Base-by-base conservation (phyloP, 2,797 vertebrate species). In the Iguana delicatissima region DNA sequence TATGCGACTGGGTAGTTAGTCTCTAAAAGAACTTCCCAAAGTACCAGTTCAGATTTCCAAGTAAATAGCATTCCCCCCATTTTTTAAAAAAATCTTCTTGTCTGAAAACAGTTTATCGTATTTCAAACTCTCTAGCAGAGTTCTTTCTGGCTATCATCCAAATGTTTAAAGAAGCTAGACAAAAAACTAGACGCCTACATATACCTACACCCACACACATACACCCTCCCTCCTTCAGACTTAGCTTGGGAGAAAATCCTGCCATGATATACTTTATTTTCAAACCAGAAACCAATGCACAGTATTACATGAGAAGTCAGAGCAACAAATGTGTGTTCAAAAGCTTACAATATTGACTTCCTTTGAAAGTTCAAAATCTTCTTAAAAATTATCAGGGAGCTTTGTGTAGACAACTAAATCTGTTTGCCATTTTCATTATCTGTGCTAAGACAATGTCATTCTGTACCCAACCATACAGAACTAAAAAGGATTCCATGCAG, bases 361-460 rank as follows among this genome's bases (percentile, higher is more conserved):
- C 62, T 42, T 82, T 42, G 20, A 18, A 83, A 74, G 24, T 46
- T 67, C 3, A 55, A 81, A 83, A 87, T 80, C 86, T 67, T 42
- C 59, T 69, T 87, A 67, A 89, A 83, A 89, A 82, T 57, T 57
- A 89, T n/a, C 0, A 4, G 52, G 35, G 32, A 46, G 35, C n/a
- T 73, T 52, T 89, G 52, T 74, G 67, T 57, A 57, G 88, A 74
- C 80, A 84, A 62, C 67, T 62, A 73, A 89, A 74, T 81, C 87
- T 89, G 20, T 89, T 89, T 83, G 80, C 69, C 64, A 42, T 74
- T 73, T 74, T 82, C 55, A 46, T 83, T 83, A 72, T 83, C 87
- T 83, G 52, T n/a, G 64, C 24, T 55, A 26, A 55, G 46, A 55
- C 46, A n/a, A 50, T 81, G 77, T 55, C 46, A 69, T 88, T 64